Evolutionary conservation across 2,888 invertebrate genomes (phyloP).

Genomic region (Hermaeophaga mercurialis): DNA sequence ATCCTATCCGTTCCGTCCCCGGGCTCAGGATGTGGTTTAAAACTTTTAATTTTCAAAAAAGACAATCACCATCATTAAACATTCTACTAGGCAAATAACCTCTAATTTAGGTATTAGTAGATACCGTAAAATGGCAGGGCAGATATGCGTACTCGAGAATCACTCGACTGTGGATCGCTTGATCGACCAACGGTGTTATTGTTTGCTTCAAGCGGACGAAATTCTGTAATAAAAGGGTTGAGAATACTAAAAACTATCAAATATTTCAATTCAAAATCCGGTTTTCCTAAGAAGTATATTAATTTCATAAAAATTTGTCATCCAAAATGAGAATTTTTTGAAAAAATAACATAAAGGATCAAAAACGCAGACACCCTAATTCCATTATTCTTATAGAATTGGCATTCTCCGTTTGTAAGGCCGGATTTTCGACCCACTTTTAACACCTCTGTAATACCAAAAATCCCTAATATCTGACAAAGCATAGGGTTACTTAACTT

Average conservation of each 20-base stretch:
- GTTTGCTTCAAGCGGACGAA: not conserved
- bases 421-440: not conserved
- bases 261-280: no score
- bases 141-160: constrained; percentile 17
- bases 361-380: no score
- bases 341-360: no score
- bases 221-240: no score
- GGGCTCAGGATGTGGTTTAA: constrained; percentile 42
- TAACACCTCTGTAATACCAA: not conserved
- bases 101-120: constrained; percentile 44
- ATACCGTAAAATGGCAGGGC: constrained; percentile 42
- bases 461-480: not conserved
- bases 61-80: constrained; percentile 41
- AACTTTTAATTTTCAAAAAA: constrained; percentile 38
- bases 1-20: constrained; percentile 30
- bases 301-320: no score
- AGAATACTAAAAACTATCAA: no score
- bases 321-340: no score
- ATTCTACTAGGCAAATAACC: constrained; percentile 42
- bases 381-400: no score
- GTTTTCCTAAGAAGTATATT: no score
- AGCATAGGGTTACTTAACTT: not conserved
- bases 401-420: not conserved
- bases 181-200: not conserved
- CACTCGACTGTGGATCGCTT: constrained; percentile 19